Percentiles rank a stretch among this genome's conserved stretches.
Conservation (phyloP, 2,797 vertebrate species). For the Brachyrhaphis roseni region DNA sequence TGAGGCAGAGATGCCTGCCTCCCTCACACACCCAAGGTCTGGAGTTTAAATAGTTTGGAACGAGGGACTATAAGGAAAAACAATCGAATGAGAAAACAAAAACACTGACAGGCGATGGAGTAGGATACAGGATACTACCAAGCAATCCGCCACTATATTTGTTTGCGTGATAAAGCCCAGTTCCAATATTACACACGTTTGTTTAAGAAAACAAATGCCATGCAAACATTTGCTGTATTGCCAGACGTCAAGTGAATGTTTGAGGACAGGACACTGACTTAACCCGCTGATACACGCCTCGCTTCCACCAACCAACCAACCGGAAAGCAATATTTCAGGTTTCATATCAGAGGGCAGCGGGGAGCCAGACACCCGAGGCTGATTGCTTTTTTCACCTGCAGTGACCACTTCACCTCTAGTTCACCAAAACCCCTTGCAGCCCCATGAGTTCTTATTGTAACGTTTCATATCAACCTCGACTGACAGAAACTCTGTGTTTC, state of each 20-base stretch:
- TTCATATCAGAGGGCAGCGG: background rate
- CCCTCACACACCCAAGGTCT: too few relatives aligned
- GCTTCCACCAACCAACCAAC: background rate
- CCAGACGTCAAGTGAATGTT: background rate
- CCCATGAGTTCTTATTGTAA: background rate
- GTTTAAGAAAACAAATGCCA: background rate
- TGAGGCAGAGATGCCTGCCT: background rate
- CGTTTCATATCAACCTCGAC: background rate
- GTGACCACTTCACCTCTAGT: background rate
- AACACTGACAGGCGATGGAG: background rate
- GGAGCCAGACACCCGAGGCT: background rate
- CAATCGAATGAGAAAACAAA: background rate
- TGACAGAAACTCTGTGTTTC: background rate
- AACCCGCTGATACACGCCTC: too few relatives aligned
- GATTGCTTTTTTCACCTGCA: background rate
- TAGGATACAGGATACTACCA: background rate
- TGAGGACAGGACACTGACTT: background rate
- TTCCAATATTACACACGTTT: background rate
- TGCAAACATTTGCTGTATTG: background rate
- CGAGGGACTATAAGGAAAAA: background rate
- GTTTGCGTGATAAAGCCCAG: background rate
- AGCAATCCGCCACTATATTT: background rate
- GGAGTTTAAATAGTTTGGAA: background rate
- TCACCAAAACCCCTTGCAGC: background rate
- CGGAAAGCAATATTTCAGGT: slow-evolving; percentile 3